These are phyloP conservation scores for Cinara cedri DNA, from an alignment of 2,888 invertebrate genomes.

Conservation along the genomic window DNA sequence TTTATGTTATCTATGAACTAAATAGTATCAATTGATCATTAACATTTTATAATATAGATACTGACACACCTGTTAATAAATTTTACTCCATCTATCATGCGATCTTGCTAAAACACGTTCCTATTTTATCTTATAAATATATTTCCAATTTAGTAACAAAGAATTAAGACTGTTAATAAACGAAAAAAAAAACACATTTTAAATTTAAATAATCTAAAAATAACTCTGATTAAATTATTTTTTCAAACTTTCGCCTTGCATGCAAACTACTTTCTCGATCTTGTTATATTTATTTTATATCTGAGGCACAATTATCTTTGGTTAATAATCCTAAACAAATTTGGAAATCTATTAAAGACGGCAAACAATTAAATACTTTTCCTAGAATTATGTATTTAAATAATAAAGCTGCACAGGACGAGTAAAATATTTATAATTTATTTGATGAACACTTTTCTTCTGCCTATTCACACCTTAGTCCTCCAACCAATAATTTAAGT, in stretches of 20 bases:
- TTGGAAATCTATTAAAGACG: not conserved
- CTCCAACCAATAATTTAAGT: not conserved
- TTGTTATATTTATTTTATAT: no score
- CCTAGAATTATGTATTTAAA: conserved; percentile 9
- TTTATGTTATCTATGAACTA: not conserved
- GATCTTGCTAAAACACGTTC: not conserved
- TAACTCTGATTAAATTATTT: no score
- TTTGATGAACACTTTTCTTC: not conserved
- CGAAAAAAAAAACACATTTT: not conserved
- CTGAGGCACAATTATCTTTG: no score
- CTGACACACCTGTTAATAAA: not conserved
- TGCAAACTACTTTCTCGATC: no score
- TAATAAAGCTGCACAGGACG: conserved; percentile 4
- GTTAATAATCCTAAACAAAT: not conserved
- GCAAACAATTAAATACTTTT: conserved; percentile 2
- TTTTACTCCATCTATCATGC: not conserved
- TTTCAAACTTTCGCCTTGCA: no score
- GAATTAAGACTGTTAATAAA: not conserved
- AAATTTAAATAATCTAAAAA: no score
- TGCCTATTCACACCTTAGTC: conserved; percentile 3
- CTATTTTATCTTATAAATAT: not conserved
- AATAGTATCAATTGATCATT: not conserved
- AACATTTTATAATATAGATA: not conserved
- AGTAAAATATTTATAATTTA: conserved; percentile 8
- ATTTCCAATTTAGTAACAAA: not conserved